Evolutionary conservation across 2,113 vertebrate species (phyloP), one percentile per base, ranked within the genome.

Genomic region (Saccopteryx bilineata): DNA sequence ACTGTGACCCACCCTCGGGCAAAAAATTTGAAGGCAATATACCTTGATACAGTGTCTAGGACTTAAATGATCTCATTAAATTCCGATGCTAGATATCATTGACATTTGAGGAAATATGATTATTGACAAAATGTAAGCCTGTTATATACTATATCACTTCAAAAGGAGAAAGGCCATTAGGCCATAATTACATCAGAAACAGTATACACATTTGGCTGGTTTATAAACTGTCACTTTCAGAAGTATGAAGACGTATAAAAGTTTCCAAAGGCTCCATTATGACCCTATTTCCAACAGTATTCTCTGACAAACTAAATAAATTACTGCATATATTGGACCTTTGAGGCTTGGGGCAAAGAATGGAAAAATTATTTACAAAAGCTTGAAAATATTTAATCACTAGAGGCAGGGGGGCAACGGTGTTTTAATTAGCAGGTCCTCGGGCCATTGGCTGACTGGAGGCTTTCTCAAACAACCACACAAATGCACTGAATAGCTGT

Each of bases 331-430:
- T 98, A 99, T 98, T 98, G 98, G 98, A 98, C 98, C 98, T 98
- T 98, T 98, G 99, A 98, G 99, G 99, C 99, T 99, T 98, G 98
- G 98, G 99, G 98, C 98, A 98, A 99, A 99, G 99, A 99, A 99
- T 98, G 98, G 98, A 99, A 99, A 99, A 99, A 99, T 99, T 99
- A 99, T 99, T 99, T 99, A 99, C 99, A 99, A 99, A 99, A 99
- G 99, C 99, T 99, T 98, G 98, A 99, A 99, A 99, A 99, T 99
- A 99, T 99, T 99, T 99, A 99, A 99, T 99, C 99, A 99, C 99
- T 98, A 98, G 98, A 99, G 99, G 99, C 99, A 99, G 99, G 99
- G 98, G 98, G 99, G 99, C 98, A 99, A 98, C 98, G 98, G 99
- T 99, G 99, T 99, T 99, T 99, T 99, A 99, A 99, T 99, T 99